phyloP scores from a whole-genome alignment of 2,888 invertebrate genomes.

The Eristalinus sepulchralis region DNA sequence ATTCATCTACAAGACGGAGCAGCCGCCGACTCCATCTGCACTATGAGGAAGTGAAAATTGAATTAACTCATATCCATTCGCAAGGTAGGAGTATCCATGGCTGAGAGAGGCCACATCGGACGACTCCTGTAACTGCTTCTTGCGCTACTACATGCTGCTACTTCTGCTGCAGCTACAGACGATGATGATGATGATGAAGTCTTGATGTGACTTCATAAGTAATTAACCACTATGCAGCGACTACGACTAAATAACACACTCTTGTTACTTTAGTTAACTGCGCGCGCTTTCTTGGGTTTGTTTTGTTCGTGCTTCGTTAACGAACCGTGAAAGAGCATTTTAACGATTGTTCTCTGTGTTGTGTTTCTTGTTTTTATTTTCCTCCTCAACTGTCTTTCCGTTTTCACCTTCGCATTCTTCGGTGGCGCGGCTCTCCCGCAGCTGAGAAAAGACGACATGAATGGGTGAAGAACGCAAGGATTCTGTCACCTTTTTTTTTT shows the following conservation, averaged over 20 bases:
- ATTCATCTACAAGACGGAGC: neutral
- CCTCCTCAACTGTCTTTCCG: neutral
- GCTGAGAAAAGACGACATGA: conserved; percentile 8
- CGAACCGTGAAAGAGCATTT: conserved; percentile 73
- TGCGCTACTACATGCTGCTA: neutral
- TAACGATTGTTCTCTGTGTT: conserved; percentile 66
- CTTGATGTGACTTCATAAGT: conserved; percentile 71
- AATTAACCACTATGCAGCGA: conserved; percentile 68
- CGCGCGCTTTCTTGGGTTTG: conserved; percentile 66
- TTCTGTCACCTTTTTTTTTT: conserved; percentile 6
- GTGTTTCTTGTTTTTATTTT: conserved; percentile 6
- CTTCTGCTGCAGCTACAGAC: conserved; percentile 6
- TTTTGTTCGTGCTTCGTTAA: conserved; percentile 70
- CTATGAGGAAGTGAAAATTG: conserved; percentile 32
- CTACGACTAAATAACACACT: conserved; percentile 56
- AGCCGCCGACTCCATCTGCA: neutral
- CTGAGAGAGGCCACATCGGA: neutral
- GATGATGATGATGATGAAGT: conserved; percentile 57
- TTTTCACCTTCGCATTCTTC: neutral
- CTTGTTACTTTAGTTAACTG: conserved; percentile 70
- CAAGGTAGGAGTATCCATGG: neutral
- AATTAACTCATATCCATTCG: conserved; percentile 33
- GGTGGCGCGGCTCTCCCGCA: neutral
- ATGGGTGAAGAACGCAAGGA: conserved; percentile 45
- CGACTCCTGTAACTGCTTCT: neutral